Conservation (phyloP, 2,113 vertebrate genomes). For the Euleptes europaea region DNA sequence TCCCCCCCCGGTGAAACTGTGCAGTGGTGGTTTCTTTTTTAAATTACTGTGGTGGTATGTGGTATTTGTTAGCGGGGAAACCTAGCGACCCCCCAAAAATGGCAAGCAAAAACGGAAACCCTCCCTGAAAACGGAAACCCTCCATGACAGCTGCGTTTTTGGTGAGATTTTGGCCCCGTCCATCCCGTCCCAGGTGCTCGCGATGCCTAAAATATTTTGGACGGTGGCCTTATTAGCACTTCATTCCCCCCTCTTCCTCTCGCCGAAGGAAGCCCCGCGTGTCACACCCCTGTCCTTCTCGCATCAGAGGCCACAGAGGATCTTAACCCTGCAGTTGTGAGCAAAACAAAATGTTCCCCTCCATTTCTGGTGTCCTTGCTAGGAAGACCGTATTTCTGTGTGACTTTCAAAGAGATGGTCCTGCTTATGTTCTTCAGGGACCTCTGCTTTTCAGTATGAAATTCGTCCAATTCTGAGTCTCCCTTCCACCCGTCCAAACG, state of each 20-base stretch:
- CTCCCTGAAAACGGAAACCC: constrained; percentile 23
- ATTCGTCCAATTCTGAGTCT: background rate
- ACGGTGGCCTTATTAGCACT: constrained; percentile 32
- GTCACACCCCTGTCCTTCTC: constrained; percentile 19
- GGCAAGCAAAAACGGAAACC: background rate
- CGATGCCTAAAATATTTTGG: constrained; percentile 35
- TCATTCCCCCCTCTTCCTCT: constrained; percentile 26
- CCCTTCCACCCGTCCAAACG: too few relatives aligned
- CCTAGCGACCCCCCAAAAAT: constrained; percentile 33
- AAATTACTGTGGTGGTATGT: constrained; percentile 74
- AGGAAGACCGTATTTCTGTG: background rate
- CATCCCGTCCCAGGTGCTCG: constrained; percentile 23
- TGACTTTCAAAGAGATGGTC: background rate
- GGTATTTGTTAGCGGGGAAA: constrained; percentile 59
- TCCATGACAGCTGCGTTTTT: background rate
- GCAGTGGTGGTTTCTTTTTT: constrained; percentile 59
- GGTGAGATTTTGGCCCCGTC: constrained; percentile 18
- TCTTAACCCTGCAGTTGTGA: constrained; percentile 24
- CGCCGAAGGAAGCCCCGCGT: too few relatives aligned
- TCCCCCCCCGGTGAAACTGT: constrained; percentile 60
- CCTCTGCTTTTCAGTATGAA: background rate
- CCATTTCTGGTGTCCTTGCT: background rate
- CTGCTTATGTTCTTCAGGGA: too few relatives aligned
- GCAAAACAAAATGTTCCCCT: constrained; percentile 21
- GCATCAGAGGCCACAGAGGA: constrained; percentile 46